Conservation (phyloP, 2,888 invertebrate genomes). For the Empis stercorea region DNA sequence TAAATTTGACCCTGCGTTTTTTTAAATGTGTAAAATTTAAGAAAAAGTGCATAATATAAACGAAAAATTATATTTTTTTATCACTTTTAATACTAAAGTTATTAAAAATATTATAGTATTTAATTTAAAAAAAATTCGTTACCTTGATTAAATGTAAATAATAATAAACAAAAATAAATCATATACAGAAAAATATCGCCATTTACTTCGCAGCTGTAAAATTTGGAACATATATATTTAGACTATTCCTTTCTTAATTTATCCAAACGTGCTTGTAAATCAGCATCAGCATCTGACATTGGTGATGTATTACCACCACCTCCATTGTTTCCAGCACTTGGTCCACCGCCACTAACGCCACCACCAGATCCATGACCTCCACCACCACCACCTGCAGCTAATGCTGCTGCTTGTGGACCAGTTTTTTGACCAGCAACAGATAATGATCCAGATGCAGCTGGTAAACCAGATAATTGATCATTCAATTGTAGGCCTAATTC, state of each 20-base stretch:
- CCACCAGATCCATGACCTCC: constrained; percentile 34
- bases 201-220: too few species aligned
- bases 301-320: constrained; percentile 39
- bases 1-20: background rate
- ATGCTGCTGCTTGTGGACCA: constrained; percentile 46
- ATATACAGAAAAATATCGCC: background rate
- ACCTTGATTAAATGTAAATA: too few species aligned
- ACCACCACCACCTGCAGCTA: constrained; percentile 32
- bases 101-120: too few species aligned
- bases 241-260: constrained; percentile 75
- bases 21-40: too few species aligned
- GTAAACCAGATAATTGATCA: constrained; percentile 83
- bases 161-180: background rate
- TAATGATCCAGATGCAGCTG: constrained; percentile 46
- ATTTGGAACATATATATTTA: background rate
- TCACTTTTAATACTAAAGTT: too few species aligned
- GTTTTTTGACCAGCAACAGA: constrained; percentile 46
- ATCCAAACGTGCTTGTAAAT: constrained; percentile 91
- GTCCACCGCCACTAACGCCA: constrained; percentile 29
- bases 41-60: too few species aligned
- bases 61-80: too few species aligned
- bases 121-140: too few species aligned
- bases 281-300: constrained; percentile 83
- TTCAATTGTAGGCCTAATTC: constrained; percentile 92
- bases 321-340: constrained; percentile 32